Conservation (phyloP, 1,140 invertebrate species). For the Zaprionus lachaisei region DNA sequence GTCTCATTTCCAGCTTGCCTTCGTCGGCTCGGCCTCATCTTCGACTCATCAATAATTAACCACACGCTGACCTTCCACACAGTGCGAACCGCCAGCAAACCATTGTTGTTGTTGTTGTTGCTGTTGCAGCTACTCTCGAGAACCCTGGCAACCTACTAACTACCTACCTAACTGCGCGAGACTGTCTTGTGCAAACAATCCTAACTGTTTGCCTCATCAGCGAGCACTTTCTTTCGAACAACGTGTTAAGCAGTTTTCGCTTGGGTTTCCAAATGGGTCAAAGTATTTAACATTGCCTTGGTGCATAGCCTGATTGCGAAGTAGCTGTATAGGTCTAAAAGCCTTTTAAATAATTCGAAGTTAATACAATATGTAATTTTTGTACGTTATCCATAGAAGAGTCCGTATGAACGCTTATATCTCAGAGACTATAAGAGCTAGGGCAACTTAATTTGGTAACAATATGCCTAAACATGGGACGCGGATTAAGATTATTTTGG, state of each 20-base stretch:
- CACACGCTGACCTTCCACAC: slow-evolving; percentile 64
- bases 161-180: neutral
- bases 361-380: too few relatives aligned
- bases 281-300: slow-evolving; percentile 44
- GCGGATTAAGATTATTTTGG: too few relatives aligned
- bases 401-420: too few relatives aligned
- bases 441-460: too few relatives aligned
- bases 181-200: slow-evolving; percentile 50
- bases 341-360: neutral
- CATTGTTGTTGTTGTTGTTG: slow-evolving; percentile 32
- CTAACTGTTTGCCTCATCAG: slow-evolving; percentile 54
- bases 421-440: too few relatives aligned
- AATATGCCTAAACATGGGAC: too few relatives aligned
- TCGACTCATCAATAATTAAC: slow-evolving; percentile 64
- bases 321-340: neutral
- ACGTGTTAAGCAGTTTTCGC: slow-evolving; percentile 18
- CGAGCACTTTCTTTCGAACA: slow-evolving; percentile 30
- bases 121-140: slow-evolving; percentile 29
- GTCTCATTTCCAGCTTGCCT: slow-evolving; percentile 2
- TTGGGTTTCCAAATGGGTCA: slow-evolving; percentile 42
- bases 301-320: neutral
- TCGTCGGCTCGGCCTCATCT: neutral
- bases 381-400: too few relatives aligned
- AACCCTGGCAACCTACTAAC: slow-evolving; percentile 38
- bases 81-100: neutral